These are phyloP conservation scores for Pelagia noctiluca DNA, from an alignment of 30 jellyfish, hydroid and myxozoan genomes.

Conservation along the genomic window DNA sequence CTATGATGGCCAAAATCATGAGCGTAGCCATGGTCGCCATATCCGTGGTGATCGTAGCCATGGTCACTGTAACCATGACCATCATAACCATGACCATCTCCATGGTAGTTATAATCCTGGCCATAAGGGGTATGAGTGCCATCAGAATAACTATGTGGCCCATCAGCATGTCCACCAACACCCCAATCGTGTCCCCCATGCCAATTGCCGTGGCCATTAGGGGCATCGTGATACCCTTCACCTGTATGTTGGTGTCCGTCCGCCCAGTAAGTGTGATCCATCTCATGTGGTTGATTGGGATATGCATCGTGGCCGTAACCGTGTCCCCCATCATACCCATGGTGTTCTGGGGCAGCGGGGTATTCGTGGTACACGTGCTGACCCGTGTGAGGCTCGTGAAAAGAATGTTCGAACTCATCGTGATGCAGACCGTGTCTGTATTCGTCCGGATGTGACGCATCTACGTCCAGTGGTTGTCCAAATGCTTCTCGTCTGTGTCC, in stretches of 20 bases:
- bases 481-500: constrained; percentile 48
- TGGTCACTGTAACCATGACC: not conserved
- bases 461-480: constrained; percentile 49
- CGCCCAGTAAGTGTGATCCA: not conserved
- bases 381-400: not conserved
- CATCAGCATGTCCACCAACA: constrained; percentile 19
- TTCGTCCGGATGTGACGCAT: constrained; percentile 56
- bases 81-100: constrained; percentile 41
- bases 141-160: not conserved
- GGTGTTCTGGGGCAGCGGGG: not conserved
- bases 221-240: not conserved
- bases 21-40: constrained; percentile 27
- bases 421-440: constrained; percentile 73
- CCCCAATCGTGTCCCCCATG: constrained; percentile 27
- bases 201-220: not conserved
- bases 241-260: not conserved
- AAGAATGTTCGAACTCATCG: constrained; percentile 62
- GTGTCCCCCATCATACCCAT: not conserved
- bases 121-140: not conserved
- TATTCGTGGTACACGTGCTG: not conserved
- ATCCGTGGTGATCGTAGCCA: constrained; percentile 25
- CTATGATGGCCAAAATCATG: too few species aligned
- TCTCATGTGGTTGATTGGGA: not conserved
- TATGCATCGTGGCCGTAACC: not conserved
- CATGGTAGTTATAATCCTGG: constrained; percentile 27